phyloP scores from a whole-genome alignment of 2,797 vertebrate species.

The Paratrypauchen microcephalus region DNA sequence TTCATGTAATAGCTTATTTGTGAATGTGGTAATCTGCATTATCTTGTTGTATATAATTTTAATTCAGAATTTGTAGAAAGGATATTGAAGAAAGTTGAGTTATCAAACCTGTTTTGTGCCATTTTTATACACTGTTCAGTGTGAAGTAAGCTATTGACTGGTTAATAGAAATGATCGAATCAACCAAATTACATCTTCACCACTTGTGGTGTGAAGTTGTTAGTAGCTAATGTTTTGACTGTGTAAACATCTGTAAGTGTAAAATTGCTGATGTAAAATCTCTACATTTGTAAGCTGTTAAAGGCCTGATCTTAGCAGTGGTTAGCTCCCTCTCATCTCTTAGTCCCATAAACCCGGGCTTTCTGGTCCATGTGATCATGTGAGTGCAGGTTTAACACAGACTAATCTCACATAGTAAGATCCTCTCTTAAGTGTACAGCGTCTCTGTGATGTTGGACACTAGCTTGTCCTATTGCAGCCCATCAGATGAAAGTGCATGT shows the following conservation, averaged over 20 bases:
- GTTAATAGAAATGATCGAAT: not conserved
- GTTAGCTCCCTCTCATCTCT: slow-evolving; percentile 64
- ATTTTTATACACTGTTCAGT: not conserved
- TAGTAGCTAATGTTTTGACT: slow-evolving; percentile 1
- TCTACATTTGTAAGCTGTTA: slow-evolving; percentile 30
- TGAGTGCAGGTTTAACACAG: slow-evolving; percentile 58
- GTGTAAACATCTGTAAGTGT: not conserved
- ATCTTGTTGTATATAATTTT: not conserved
- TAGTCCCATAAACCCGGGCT: slow-evolving; percentile 54
- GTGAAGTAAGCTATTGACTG: not conserved
- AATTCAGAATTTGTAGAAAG: not conserved
- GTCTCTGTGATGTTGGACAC: slow-evolving; percentile 62
- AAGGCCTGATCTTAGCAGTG: slow-evolving; percentile 48
- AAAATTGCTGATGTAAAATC: slow-evolving; percentile 11
- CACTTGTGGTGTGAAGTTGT: not conserved
- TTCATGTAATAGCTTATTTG: not conserved
- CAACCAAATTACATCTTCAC: not conserved
- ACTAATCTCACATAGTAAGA: slow-evolving; percentile 63
- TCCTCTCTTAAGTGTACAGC: slow-evolving; percentile 54
- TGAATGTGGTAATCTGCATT: not conserved
- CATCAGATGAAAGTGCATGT: slow-evolving; percentile 63
- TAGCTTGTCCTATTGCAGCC: slow-evolving; percentile 51
- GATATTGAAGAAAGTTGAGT: not conserved
- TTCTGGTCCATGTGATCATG: slow-evolving; percentile 50
- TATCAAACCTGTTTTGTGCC: too few species aligned